Evolutionary conservation across 2,888 invertebrate genomes (phyloP).

Genomic region (Branchellion lobata): DNA sequence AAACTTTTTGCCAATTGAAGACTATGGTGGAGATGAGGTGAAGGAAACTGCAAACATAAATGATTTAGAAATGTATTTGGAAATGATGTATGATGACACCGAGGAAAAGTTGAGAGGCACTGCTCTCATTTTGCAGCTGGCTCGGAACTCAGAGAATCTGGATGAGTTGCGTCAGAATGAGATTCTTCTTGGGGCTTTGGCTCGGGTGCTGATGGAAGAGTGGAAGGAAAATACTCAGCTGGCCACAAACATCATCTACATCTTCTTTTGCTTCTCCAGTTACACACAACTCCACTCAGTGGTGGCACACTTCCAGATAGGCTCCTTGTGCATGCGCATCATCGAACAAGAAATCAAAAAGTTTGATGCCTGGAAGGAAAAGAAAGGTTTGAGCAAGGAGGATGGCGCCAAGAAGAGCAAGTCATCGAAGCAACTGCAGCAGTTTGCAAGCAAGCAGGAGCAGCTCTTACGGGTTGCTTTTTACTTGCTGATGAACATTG

Average conservation of each 20-base stretch:
- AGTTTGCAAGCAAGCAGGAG: slow-evolving; percentile 86
- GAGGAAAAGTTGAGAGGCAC: slow-evolving; percentile 85
- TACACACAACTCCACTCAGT: slow-evolving; percentile 92
- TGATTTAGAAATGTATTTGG: slow-evolving; percentile 88
- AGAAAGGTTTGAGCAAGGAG: slow-evolving; percentile 55
- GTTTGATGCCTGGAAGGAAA: slow-evolving; percentile 81
- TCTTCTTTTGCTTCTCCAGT: slow-evolving; percentile 94
- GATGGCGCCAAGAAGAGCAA: slow-evolving; percentile 66
- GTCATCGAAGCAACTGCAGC: slow-evolving; percentile 74
- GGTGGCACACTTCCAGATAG: slow-evolving; percentile 92
- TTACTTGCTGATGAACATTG: slow-evolving; percentile 88
- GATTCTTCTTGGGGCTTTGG: slow-evolving; percentile 88
- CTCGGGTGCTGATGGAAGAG: slow-evolving; percentile 91
- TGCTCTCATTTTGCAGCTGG: slow-evolving; percentile 83
- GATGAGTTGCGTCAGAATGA: slow-evolving; percentile 90
- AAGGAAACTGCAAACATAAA: slow-evolving; percentile 73
- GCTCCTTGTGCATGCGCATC: slow-evolving; percentile 87
- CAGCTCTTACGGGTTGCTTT: slow-evolving; percentile 86
- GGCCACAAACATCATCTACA: slow-evolving; percentile 91
- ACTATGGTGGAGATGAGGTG: slow-evolving; percentile 58
- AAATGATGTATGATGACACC: slow-evolving; percentile 79
- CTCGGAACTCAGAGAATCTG: slow-evolving; percentile 89
- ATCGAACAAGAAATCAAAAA: slow-evolving; percentile 90
- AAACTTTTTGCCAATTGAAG: slow-evolving; percentile 54
- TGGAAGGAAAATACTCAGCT: slow-evolving; percentile 94